Base-by-base conservation (phyloP, 1,140 invertebrate genomes). In the Plectrocnemia conspersa region DNA sequence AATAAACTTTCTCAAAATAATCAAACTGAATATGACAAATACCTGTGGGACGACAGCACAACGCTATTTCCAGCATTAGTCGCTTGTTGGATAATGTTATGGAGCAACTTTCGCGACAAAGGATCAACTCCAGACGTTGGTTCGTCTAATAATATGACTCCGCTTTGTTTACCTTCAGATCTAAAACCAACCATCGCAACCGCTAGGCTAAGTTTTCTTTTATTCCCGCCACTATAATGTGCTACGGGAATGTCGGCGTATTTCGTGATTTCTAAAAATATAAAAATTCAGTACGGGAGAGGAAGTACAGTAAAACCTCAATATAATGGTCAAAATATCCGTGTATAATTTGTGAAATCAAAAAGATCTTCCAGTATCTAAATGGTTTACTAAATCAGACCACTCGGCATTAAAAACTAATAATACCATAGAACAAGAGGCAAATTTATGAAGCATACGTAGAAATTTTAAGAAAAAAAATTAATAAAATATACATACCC, bases 111-210 rank as follows among this genome's bases (percentile, higher is more conserved):
- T 44, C 90, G 75, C 2, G 84, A 82, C 6, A 79, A 78, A 18
- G 84, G 83, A 76, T 88, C 84, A 52, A 87, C 83, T 13, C 84
- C 83, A 19, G 83, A 81, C 1, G 81, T 85, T 21, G 83, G 83
- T 67, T 86, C 84, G 65, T 86, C 89, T 66, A 93, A 68, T 56
- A 92, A 79, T 24, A 62, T 86, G 75, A 68, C 47, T 2, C 56
- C 48, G 2, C 3, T 13, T 1, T 56, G 56, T 27, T 59, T 63
- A 16, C 41, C 22, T 22, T 64, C 65, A 16, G 88, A 73, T 21
- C 85, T 85, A 69, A 84, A 81, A 18, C 83, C 87, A 24, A 89
- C 77, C 35, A 92, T 70, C 24, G 90, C 84, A 52, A 92, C 82
- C 2, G 86, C 89, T 36, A 88, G 84, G 44, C 82, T 86, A 36